Percentiles rank a stretch among this genome's conserved stretches.
Conservation (phyloP, 2,113 vertebrate genomes). For the Noturus placidus region DNA sequence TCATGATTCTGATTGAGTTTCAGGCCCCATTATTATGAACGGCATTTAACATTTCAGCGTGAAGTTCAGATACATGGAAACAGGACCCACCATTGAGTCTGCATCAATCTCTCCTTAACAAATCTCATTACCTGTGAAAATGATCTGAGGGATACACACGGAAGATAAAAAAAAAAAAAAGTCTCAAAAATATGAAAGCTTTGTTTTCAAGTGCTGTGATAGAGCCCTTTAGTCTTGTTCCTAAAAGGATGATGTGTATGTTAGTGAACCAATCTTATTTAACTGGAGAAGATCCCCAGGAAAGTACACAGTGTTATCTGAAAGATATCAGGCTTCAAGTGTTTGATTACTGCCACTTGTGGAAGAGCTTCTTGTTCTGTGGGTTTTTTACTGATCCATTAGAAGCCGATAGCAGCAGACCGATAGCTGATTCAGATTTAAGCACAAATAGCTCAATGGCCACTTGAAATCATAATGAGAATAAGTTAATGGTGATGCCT, state of each 20-base stretch:
- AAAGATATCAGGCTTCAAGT: neutral
- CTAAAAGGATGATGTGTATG: conserved; percentile 2
- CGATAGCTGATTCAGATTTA: neutral
- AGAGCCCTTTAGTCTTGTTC: conserved; percentile 48
- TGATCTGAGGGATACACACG: conserved; percentile 45
- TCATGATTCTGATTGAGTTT: neutral
- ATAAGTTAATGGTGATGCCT: neutral
- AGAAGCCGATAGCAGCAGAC: neutral
- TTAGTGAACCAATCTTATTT: conserved; percentile 14
- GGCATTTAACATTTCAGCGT: conserved; percentile 15
- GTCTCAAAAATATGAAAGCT: conserved; percentile 31
- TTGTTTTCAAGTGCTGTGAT: conserved; percentile 45
- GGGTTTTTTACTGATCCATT: neutral
- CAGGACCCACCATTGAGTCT: conserved; percentile 3
- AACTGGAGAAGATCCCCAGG: conserved; percentile 14
- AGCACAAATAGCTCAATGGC: neutral
- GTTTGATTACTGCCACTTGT: conserved; percentile 21
- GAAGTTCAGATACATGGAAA: conserved; percentile 3
- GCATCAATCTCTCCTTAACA: conserved; percentile 44
- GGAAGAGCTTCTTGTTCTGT: conserved; percentile 1
- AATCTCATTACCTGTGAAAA: conserved; percentile 56
- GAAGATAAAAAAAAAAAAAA: conserved; percentile 22
- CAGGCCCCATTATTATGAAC: too few relatives aligned
- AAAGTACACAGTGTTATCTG: conserved; percentile 18
- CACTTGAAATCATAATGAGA: neutral